Percentiles rank a stretch among this genome's conserved stretches.
Evolutionary conservation across 2,797 vertebrate species (phyloP).

Genomic region (Tragelaphus oryx): DNA sequence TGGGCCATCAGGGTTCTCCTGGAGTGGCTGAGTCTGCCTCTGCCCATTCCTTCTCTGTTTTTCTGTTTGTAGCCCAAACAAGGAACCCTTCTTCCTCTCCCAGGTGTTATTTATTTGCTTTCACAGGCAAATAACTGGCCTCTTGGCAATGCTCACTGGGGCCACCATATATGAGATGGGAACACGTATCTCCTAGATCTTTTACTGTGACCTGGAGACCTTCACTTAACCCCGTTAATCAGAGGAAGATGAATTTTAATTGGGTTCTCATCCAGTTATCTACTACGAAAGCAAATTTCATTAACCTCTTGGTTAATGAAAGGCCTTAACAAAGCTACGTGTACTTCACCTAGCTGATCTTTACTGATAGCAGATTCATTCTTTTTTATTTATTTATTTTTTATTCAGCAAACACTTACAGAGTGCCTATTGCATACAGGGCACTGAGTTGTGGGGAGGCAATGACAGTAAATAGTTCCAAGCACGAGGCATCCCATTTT

Average conservation of each 20-base stretch:
- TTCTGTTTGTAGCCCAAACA: not conserved
- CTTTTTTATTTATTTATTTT: not conserved
- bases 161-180: not conserved
- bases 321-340: not conserved
- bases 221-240: not conserved
- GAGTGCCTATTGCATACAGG: not conserved
- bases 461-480: not conserved
- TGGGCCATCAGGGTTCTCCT: not conserved
- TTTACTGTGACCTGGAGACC: not conserved
- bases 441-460: not conserved
- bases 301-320: not conserved
- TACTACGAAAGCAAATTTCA: not conserved
- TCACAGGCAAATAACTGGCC: not conserved
- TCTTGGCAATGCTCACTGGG: not conserved
- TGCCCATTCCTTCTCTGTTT: not conserved
- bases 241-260: slow-evolving; percentile 31
- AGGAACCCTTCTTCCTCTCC: not conserved
- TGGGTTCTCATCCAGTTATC: slow-evolving; percentile 26
- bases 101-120: not conserved
- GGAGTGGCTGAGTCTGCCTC: not conserved
- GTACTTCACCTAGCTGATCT: not conserved
- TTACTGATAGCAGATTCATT: not conserved
- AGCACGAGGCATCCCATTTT: not conserved
- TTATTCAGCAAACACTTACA: not conserved
- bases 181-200: not conserved